phyloP scores from a whole-genome alignment of 1,140 invertebrate species.

The Papilio helenus region DNA sequence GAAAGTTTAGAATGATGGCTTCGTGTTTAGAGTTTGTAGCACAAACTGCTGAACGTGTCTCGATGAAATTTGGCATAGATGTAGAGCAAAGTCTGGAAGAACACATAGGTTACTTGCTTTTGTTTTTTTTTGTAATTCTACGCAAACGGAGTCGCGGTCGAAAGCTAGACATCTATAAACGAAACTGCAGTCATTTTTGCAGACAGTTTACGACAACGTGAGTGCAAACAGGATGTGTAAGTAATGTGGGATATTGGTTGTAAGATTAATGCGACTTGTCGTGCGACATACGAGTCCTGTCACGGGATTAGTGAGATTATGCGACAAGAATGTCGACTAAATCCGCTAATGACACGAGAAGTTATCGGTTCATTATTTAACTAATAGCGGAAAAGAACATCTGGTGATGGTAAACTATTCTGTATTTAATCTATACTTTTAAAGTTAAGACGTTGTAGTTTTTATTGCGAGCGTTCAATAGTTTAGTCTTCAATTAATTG shows the following conservation, averaged over 20 bases:
- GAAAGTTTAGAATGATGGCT: too few species aligned
- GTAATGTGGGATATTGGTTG: background rate
- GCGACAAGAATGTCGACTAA: background rate
- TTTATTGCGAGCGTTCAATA: background rate
- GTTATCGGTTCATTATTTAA: background rate
- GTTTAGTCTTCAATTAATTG: too few species aligned
- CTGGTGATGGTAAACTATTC: background rate
- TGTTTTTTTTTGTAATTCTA: too few species aligned
- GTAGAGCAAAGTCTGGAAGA: too few species aligned
- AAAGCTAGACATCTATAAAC: too few species aligned
- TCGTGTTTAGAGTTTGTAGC: too few species aligned
- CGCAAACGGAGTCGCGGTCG: too few species aligned
- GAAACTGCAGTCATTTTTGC: too few species aligned
- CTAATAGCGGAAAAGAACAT: slow-evolving; percentile 5
- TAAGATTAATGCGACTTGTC: background rate
- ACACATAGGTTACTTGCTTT: too few species aligned
- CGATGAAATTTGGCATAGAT: too few species aligned
- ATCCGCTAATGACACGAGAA: background rate
- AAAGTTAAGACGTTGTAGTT: background rate
- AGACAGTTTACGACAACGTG: background rate
- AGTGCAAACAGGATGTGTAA: slow-evolving; percentile 9
- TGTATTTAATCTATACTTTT: background rate
- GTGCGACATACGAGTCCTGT: background rate
- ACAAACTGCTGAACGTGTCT: too few species aligned
- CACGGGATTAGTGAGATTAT: background rate